Conservation (phyloP, 2,888 invertebrate genomes). For the Thecophora atra region DNA sequence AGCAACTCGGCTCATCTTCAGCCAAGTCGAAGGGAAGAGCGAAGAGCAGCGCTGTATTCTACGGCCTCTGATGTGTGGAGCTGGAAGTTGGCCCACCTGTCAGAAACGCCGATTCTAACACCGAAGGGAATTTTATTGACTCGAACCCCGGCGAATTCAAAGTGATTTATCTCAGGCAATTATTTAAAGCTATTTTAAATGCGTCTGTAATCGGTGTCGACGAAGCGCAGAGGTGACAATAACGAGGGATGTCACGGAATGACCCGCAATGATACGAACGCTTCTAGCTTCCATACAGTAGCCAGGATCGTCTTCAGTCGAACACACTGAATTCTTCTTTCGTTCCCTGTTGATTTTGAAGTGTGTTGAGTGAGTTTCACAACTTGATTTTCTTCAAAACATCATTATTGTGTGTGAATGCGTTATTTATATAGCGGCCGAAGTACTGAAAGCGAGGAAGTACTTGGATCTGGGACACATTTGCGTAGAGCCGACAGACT, state of each 20-base stretch:
- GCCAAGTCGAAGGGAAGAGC: not conserved
- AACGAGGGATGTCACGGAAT: not conserved
- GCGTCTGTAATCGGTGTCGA: not conserved
- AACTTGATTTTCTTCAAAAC: slow-evolving; percentile 7
- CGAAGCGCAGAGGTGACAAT: slow-evolving; percentile 23
- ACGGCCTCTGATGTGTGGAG: too few relatives aligned
- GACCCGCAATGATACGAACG: not conserved
- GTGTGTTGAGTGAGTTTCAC: slow-evolving; percentile 54
- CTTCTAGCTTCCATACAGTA: not conserved
- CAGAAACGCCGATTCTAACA: slow-evolving; percentile 3
- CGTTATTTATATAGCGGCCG: too few relatives aligned
- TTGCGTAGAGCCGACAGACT: not conserved
- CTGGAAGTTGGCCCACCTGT: slow-evolving; percentile 21
- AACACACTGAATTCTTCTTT: not conserved
- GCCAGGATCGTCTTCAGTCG: too few relatives aligned
- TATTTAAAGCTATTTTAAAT: slow-evolving; percentile 17
- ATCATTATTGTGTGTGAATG: not conserved
- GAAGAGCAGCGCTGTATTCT: not conserved
- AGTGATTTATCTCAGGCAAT: slow-evolving; percentile 26
- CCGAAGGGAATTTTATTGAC: slow-evolving; percentile 40
- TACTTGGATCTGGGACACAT: not conserved
- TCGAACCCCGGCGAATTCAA: slow-evolving; percentile 38
- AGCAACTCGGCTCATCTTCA: too few relatives aligned
- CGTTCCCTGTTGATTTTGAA: slow-evolving; percentile 33
- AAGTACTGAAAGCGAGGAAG: too few relatives aligned